Base-by-base conservation (phyloP, 1,140 invertebrate species). In the Caenorhabditis briggsae region DNA sequence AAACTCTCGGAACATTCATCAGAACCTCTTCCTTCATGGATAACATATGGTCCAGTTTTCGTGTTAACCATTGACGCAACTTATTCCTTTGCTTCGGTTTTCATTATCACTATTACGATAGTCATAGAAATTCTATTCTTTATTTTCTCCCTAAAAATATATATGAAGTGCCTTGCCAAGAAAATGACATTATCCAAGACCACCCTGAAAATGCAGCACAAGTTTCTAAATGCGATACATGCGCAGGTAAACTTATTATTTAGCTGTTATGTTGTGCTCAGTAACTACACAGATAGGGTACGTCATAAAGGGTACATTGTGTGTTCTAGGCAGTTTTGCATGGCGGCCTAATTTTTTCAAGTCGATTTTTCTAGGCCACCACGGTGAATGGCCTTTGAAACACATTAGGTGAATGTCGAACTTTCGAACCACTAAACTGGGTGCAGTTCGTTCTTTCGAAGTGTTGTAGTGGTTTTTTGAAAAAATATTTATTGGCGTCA, bases 171-270 rank as follows among this genome's bases (percentile, higher is more conserved):
- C 50, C 11, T 78, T 8, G 33, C 70, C 3, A 50, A n/a, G 1
- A 50, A 41, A 14, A 78, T 50, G 70, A n/a, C 2, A 11, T 23
- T 78, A 5, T 78, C 70, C 11, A 50, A 78, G n/a, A n/a, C 70
- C 11, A 78, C 70, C 5, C 41, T 78, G 46, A 48, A 20, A 50
- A 50, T 78, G 46, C 70, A 50, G 23, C 18, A 46, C 11, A 78
- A 78, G 46, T 78, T 78, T 78, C n/a, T 78, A n/a, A 78, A 78
- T 53, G 70, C 46, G 11, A 78, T 78, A 11, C 70, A 78, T 50
- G n/a, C 53, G n/a, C 70, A 78, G 70, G 70, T 78, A 33, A 33
- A 33, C 3, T 33, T 1, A 33, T 2, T 33, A 33, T 33, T n/a
- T 33, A 33, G 33, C n/a, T n/a, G 33, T 33, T 33, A 33, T 33